Evolutionary conservation across 2,797 vertebrate genomes (phyloP), one percentile per base, ranked within the genome.

Genomic region (Linurgus olivaceus): DNA sequence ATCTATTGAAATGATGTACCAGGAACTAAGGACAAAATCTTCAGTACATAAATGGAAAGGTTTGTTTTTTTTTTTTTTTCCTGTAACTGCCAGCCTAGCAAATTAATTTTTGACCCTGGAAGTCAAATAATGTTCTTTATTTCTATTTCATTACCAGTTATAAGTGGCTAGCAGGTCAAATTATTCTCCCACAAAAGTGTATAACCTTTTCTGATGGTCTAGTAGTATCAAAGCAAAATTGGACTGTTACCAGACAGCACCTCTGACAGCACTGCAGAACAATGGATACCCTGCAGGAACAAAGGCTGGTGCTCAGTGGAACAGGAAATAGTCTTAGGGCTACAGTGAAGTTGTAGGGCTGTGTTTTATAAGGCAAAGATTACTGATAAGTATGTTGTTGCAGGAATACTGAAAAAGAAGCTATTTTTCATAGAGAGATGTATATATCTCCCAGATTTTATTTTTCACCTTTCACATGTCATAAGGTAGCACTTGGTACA

Each of bases 91-190:
- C 31, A 78, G 47, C 10, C 44, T 76, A 80, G 47, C 6, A 93
- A 94, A 78, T 86, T 58, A 26, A 23, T 83, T 92, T 95, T 94
- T 66, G 42, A 16, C 31, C 57, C 29, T 86, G 33, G 62, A 75
- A 85, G 83, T 54, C 50, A 72, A 76, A 47, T 62, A 2, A 31
- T 65, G 18, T 55, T 81, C 38, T 94, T 92, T 75, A 52, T 50
- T 91, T 94, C 72, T 88, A n/a, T 81, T 94, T 77, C 31, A 75
- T 96, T 91, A 77, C 58, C 24, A 47, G 42, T 57, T 86, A 62
- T 77, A 92, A 47, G 65, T 42, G 54, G 33, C 71, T 74, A 63
- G 40, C 47, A 58, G 55, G 68, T 94, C 86, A 93, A 82, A 94
- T 94, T 80, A 61, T 62, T 31, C 44, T 89, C 29, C 37, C 33